Evolutionary conservation across 35 echinoderm and acorn worm genomes (phyloP), one percentile per base, ranked within the genome.

Genomic region (Heliocidaris erythrogramma): DNA sequence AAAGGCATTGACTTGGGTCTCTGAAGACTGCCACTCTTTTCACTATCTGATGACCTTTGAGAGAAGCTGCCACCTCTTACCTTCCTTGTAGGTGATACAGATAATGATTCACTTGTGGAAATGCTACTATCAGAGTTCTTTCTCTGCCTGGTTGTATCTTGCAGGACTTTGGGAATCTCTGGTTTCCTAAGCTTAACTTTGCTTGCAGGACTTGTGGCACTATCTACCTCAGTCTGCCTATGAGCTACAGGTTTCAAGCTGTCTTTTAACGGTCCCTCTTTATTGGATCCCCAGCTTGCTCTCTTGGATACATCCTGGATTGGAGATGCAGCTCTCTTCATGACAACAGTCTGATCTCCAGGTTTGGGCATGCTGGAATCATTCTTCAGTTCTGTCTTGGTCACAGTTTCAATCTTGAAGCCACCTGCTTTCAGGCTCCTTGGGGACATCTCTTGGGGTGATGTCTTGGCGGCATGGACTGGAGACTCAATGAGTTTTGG

Each of bases 391-490:
- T 95, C 88, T 60, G 94, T 69, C 71, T 93, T 48, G 7, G 95
- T 96, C 52, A 96, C 93, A n/a, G 93, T 96, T 53, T 96, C 95
- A 30, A 96, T 91, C 59, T 96, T 96, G 30, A 87, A 85, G 8
- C 93, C 49, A 78, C 85, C 86, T 71, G 95, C 85, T 29, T 86
- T 89, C 9, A 96, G 9, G 49, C 35, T 96, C 53, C 92, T 94
- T 96, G 48, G 93, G 86, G 24, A 92, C 89, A 59, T 90, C 69
- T 94, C 86, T 94, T 59, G 61, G 42, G 88, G 49, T 17, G 49
- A 86, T 86, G 27, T 85, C 84, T 24, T 94, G 48, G 32, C 60
- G 14, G 60, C 9, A 13, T 47, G 61, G 50, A 27, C 84, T 88
- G 30, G 86, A 21, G 85, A 9, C 30, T 49, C 27, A 91, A 94